Evolutionary conservation across 2,888 invertebrate genomes (phyloP).

Genomic region (Drosophila multiciliata): DNA sequence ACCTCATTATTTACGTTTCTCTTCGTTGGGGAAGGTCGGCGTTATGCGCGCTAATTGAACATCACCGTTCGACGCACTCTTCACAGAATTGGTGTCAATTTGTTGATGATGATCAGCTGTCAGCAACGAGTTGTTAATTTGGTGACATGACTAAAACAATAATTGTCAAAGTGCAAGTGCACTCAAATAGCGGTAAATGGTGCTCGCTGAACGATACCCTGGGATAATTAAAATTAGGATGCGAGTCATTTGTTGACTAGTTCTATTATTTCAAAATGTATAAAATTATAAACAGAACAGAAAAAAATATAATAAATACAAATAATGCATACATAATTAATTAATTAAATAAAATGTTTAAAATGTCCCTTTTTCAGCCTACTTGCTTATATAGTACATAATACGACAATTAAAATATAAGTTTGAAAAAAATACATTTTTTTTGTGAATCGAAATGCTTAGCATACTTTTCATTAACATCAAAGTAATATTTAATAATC

Average conservation of each 20-base stretch:
- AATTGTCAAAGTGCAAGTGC: constrained; percentile 25
- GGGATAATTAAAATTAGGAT: background rate
- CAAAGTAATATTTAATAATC: background rate
- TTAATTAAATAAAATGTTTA: background rate
- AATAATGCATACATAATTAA: background rate
- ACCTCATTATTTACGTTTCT: constrained; percentile 25
- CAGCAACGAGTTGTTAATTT: constrained; percentile 30
- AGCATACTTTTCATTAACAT: background rate
- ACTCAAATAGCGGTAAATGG: background rate
- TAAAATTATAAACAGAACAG: background rate
- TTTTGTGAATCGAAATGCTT: no score
- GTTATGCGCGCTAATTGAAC: constrained; percentile 53
- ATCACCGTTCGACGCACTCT: constrained; percentile 49
- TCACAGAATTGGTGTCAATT: constrained; percentile 74
- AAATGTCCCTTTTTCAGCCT: background rate
- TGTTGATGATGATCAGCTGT: constrained; percentile 30
- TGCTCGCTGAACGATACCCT: background rate
- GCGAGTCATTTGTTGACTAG: background rate
- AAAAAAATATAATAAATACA: background rate
- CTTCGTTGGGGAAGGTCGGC: constrained; percentile 66
- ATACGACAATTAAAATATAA: no score
- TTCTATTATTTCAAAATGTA: background rate
- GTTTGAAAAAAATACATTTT: no score
- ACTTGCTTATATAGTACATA: no score
- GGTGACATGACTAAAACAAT: constrained; percentile 42